Conservation (phyloP, 2,113 vertebrate genomes). For the Callionymus lyra region DNA sequence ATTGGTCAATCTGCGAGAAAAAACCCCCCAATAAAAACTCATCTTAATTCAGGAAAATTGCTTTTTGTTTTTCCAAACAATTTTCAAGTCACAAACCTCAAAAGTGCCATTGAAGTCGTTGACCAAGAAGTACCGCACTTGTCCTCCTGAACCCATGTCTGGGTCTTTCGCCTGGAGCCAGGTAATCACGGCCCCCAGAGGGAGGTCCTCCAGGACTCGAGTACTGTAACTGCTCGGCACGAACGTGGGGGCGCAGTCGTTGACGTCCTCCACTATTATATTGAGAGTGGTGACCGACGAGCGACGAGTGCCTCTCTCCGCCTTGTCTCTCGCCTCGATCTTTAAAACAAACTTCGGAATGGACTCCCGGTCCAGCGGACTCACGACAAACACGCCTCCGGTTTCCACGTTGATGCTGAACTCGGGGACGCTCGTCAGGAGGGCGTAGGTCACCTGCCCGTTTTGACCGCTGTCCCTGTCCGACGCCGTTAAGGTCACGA, state of each 20-base stretch:
- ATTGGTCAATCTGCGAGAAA: conserved; percentile 66
- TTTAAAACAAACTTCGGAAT: conserved; percentile 75
- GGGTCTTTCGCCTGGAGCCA: conserved; percentile 89
- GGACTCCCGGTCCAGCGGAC: conserved; percentile 82
- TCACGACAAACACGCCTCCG: conserved; percentile 79
- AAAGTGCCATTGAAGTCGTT: conserved; percentile 87
- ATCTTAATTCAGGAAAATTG: background rate
- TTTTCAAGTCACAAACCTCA: conserved; percentile 79
- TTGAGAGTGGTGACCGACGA: conserved; percentile 78
- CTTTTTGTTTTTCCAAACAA: background rate
- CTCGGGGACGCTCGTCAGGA: conserved; percentile 77
- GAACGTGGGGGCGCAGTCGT: conserved; percentile 88
- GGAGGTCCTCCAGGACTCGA: conserved; percentile 85
- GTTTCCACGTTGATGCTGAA: conserved; percentile 85
- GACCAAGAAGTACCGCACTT: conserved; percentile 81
- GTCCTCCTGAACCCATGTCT: conserved; percentile 83
- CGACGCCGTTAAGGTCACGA: conserved; percentile 80
- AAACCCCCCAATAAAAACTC: conserved; percentile 7
- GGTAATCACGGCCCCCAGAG: conserved; percentile 80
- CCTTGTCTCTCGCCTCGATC: conserved; percentile 86
- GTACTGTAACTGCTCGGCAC: conserved; percentile 81
- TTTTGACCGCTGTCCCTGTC: conserved; percentile 84
- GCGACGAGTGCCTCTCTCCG: conserved; percentile 75
- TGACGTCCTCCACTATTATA: conserved; percentile 83
- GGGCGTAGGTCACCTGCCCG: conserved; percentile 76